These are phyloP conservation scores for Caenorhabditis inopinata DNA, from an alignment of 1,140 invertebrate species.

Conservation along the genomic window DNA sequence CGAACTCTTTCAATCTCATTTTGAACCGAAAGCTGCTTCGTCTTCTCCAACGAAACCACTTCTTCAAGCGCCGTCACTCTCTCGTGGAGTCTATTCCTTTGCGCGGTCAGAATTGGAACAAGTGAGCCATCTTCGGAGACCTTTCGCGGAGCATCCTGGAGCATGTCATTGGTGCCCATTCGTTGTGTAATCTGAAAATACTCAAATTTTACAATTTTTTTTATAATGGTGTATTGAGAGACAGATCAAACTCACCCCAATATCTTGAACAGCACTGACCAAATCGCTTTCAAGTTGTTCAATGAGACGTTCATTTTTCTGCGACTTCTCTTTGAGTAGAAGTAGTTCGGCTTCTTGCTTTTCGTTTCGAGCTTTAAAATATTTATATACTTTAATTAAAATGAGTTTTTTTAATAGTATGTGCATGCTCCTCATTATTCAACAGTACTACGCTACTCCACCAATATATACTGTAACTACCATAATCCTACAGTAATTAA, in stretches of 20 bases:
- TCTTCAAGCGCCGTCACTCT: constrained; percentile 25
- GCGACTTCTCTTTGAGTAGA: not conserved
- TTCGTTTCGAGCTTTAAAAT: constrained; percentile 14
- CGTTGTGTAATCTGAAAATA: not conserved
- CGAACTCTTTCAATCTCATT: constrained; percentile 37
- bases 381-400: too few species aligned
- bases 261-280: not conserved
- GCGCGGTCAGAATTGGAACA: constrained; percentile 26
- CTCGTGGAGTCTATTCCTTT: constrained; percentile 32
- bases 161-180: constrained; percentile 23
- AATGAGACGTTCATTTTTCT: constrained; percentile 4
- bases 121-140: constrained; percentile 5
- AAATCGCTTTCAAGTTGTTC: constrained; percentile 32
- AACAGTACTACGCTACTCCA: too few species aligned
- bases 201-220: too few species aligned
- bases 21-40: not conserved
- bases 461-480: too few species aligned
- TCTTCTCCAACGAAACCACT: constrained; percentile 5
- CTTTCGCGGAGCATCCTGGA: not conserved
- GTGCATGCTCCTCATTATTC: too few species aligned
- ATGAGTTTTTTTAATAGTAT: too few species aligned
- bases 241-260: not conserved
- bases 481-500: too few species aligned
- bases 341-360: not conserved
- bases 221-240: not conserved